Evolutionary conservation across 1,140 invertebrate species (phyloP).

Genomic region (Drosophila persimilis): DNA sequence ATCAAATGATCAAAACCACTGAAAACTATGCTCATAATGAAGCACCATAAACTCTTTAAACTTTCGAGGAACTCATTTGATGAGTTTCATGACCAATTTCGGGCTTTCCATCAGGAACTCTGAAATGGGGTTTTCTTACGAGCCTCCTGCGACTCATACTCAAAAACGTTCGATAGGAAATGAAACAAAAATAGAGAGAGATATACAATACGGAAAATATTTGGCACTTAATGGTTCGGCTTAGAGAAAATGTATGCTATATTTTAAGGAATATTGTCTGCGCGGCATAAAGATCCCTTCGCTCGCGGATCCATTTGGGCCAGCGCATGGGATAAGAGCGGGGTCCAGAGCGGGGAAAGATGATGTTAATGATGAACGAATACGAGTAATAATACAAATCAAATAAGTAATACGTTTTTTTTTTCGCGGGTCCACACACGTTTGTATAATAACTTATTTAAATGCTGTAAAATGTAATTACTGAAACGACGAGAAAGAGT

Average conservation of each 20-base stretch:
- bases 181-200: slow-evolving; percentile 4
- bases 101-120: slow-evolving; percentile 2
- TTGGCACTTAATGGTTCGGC: slow-evolving; percentile 25
- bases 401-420: slow-evolving; percentile 8
- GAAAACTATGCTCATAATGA: background rate
- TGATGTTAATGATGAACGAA: slow-evolving; percentile 12
- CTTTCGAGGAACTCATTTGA: slow-evolving; percentile 34
- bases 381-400: background rate
- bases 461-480: slow-evolving; percentile 40
- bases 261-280: background rate
- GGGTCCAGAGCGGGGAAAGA: slow-evolving; percentile 1
- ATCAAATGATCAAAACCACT: background rate
- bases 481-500: slow-evolving; percentile 1
- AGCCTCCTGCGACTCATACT: slow-evolving; percentile 38
- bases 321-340: slow-evolving; percentile 8
- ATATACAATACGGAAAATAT: background rate
- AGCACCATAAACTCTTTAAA: slow-evolving; percentile 6
- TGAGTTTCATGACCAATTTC: slow-evolving; percentile 24
- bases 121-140: slow-evolving; percentile 4
- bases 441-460: slow-evolving; percentile 53
- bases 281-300: background rate
- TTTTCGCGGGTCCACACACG: slow-evolving; percentile 31
- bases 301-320: background rate
- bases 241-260: slow-evolving; percentile 23
- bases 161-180: slow-evolving; percentile 16